A percentile compares a stretch with the other conserved stretches of the same genome.
phyloP scores from a whole-genome alignment of 2,888 invertebrate species.

The Pyralis farinalis region DNA sequence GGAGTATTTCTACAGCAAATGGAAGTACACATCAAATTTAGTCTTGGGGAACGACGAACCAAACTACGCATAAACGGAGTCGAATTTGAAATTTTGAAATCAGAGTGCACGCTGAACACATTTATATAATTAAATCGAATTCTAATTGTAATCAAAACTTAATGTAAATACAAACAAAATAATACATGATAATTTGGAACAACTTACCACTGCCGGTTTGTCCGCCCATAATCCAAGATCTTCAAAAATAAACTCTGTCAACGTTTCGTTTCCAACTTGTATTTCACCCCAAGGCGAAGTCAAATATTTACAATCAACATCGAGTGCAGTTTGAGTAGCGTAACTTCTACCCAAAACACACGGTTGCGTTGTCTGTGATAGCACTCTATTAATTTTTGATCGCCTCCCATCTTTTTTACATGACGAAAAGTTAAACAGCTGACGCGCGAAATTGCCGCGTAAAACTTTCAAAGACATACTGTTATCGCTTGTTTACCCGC shows the following conservation, averaged over 20 bases:
- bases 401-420: constrained; percentile 40
- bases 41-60: too few species aligned
- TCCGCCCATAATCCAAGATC: constrained; percentile 79
- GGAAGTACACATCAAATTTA: too few species aligned
- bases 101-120: too few species aligned
- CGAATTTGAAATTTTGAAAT: too few species aligned
- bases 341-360: constrained; percentile 40
- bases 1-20: too few species aligned
- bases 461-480: constrained; percentile 71
- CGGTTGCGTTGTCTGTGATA: constrained; percentile 15
- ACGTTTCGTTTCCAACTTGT: constrained; percentile 75
- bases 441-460: constrained; percentile 65
- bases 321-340: constrained; percentile 54
- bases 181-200: constrained; percentile 4
- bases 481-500: constrained; percentile 52
- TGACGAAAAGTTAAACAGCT: constrained; percentile 43
- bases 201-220: constrained; percentile 83
- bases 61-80: too few species aligned
- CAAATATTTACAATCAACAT: constrained; percentile 48
- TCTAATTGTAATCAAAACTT: too few species aligned
- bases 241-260: constrained; percentile 82
- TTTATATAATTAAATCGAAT: too few species aligned
- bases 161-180: neutral
- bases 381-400: constrained; percentile 26
- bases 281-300: constrained; percentile 74